A percentile compares a stretch with the other conserved stretches of the same genome.
Conservation (phyloP, 2,888 invertebrate species). For the Nezara viridula region DNA sequence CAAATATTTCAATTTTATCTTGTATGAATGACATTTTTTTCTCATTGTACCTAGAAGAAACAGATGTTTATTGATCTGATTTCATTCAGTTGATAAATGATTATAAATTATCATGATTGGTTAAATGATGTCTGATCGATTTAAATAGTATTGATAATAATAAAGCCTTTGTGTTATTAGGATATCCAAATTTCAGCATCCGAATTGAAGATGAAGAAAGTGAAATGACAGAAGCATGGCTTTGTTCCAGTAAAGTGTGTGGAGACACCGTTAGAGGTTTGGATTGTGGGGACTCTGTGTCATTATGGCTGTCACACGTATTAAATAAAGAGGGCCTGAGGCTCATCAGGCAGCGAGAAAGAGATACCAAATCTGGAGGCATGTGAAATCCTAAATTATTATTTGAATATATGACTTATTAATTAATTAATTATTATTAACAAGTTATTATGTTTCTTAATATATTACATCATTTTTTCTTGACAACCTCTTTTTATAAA, state of each 20-base stretch:
- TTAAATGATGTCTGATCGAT: neutral
- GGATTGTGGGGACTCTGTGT: slow-evolving; percentile 88
- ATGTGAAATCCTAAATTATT: neutral
- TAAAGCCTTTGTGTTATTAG: neutral
- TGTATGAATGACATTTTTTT: neutral
- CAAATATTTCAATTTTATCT: too few species aligned
- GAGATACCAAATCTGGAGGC: slow-evolving; percentile 41
- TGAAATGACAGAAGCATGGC: slow-evolving; percentile 67
- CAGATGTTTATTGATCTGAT: too few species aligned
- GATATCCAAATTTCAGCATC: slow-evolving; percentile 43
- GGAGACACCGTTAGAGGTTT: slow-evolving; percentile 82
- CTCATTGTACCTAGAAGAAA: neutral
- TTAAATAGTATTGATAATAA: neutral
- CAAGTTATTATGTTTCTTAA: neutral
- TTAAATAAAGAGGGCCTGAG: slow-evolving; percentile 79
- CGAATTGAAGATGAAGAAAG: slow-evolving; percentile 37
- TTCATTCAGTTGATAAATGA: neutral
- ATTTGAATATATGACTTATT: neutral
- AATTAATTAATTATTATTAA: too few species aligned
- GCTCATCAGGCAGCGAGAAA: slow-evolving; percentile 74
- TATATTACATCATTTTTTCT: neutral
- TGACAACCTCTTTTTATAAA: neutral
- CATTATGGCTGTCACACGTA: slow-evolving; percentile 84
- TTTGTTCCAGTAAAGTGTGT: slow-evolving; percentile 88
- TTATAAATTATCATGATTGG: neutral